Evolutionary conservation across 1,140 invertebrate species (phyloP).

Genomic region (Olivierus martensii): DNA sequence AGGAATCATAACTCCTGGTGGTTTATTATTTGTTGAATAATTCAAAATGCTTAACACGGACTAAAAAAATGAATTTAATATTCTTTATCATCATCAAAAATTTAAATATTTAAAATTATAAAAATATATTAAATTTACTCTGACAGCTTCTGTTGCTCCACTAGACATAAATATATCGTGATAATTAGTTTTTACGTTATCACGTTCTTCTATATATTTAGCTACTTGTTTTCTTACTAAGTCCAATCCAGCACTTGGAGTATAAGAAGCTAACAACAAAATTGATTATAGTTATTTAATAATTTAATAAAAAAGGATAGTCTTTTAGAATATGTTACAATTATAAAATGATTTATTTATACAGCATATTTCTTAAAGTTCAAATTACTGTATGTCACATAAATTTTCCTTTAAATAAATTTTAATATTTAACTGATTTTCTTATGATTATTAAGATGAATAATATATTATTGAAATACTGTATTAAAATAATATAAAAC

Average conservation of each 20-base stretch:
- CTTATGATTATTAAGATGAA: too few species aligned
- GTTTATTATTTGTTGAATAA: constrained; percentile 39
- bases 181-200: constrained; percentile 57
- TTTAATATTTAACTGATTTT: too few species aligned
- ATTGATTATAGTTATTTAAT: not conserved
- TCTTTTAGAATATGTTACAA: too few species aligned
- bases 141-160: constrained; percentile 84
- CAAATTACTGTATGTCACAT: too few species aligned
- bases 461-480: too few species aligned
- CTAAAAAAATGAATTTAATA: constrained; percentile 30
- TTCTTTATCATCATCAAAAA: not conserved
- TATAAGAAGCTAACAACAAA: constrained; percentile 59
- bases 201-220: constrained; percentile 70
- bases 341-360: too few species aligned
- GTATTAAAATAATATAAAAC: too few species aligned
- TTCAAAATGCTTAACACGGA: constrained; percentile 54
- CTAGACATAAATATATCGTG: constrained; percentile 73
- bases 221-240: constrained; percentile 77
- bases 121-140: constrained; percentile 38
- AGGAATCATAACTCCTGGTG: constrained; percentile 80
- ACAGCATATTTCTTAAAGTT: too few species aligned
- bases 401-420: too few species aligned
- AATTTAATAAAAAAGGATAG: too few species aligned
- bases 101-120: too few species aligned
- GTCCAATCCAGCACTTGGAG: constrained; percentile 83